Evolutionary conservation across 2,797 vertebrate genomes (phyloP).

Genomic region (Onychomys leucogaster): DNA sequence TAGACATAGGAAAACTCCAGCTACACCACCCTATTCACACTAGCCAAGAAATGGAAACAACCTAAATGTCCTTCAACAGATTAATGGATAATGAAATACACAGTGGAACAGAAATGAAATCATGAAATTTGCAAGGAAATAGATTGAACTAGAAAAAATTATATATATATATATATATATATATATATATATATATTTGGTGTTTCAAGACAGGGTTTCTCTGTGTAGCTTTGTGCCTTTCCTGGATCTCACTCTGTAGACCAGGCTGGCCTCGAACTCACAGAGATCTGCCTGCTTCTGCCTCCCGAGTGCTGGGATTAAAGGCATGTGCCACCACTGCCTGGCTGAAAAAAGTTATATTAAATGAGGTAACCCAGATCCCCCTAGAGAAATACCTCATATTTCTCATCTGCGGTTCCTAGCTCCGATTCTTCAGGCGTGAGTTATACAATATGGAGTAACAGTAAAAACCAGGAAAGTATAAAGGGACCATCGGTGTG

Average conservation of each 20-base stretch:
- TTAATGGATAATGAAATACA: neutral
- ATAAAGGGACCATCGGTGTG: neutral
- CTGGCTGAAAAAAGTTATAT: neutral
- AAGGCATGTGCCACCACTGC: no score
- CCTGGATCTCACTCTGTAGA: no score
- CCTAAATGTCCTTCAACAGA: neutral
- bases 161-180: no score
- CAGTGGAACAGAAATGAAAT: neutral
- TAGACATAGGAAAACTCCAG: no score
- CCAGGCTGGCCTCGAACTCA: no score
- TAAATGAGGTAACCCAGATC: neutral
- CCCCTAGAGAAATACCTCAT: neutral
- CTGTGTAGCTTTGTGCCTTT: no score
- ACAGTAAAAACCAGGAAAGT: neutral
- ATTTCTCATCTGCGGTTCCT: neutral
- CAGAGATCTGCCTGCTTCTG: no score
- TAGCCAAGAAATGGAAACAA: neutral
- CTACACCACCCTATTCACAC: no score
- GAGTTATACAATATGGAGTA: neutral
- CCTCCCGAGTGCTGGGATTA: no score
- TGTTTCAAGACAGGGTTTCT: no score
- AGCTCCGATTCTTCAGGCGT: neutral
- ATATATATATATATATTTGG: no score
- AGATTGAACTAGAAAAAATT: neutral
- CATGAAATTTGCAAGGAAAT: neutral